Percentiles rank a stretch among this genome's conserved stretches.
Conservation (phyloP, 2,888 invertebrate species). For the Netelia melanura region DNA sequence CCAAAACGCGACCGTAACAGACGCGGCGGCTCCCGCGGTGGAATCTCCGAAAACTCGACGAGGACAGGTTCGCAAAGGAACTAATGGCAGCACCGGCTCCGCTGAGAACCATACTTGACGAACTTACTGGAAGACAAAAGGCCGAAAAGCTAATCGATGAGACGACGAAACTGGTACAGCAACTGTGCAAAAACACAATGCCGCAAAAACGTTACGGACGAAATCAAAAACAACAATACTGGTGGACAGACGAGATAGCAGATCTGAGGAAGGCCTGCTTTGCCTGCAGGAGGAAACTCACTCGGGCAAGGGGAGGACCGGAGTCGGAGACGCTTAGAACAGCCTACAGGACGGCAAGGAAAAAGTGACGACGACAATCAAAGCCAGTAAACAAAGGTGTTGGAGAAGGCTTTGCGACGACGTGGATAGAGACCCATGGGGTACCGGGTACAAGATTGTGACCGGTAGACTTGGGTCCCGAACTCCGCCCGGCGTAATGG, state of each 20-base stretch:
- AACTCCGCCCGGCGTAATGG: constrained; percentile 8
- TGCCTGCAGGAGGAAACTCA: background rate
- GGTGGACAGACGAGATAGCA: constrained; percentile 27
- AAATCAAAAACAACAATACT: constrained; percentile 13
- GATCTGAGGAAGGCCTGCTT: background rate
- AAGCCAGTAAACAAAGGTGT: constrained; percentile 5
- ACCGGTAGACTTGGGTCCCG: constrained; percentile 38
- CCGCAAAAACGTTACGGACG: background rate
- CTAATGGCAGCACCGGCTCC: background rate
- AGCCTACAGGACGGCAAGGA: too few relatives aligned
- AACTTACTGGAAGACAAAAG: background rate
- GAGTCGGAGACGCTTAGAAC: background rate
- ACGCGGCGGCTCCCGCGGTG: constrained; percentile 16
- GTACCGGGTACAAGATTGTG: constrained; percentile 59
- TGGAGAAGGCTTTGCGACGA: constrained; percentile 38
- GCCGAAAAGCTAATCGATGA: constrained; percentile 1
- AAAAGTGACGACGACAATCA: background rate
- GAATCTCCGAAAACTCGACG: constrained; percentile 27
- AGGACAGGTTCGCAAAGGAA: background rate
- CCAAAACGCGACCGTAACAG: background rate
- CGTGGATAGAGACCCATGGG: constrained; percentile 33
- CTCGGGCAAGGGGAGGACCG: background rate
- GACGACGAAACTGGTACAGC: background rate
- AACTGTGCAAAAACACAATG: constrained; percentile 3
- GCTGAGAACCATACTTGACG: background rate